Conservation (phyloP, 2,888 invertebrate genomes). For the Caenorhabditis panamensis region DNA sequence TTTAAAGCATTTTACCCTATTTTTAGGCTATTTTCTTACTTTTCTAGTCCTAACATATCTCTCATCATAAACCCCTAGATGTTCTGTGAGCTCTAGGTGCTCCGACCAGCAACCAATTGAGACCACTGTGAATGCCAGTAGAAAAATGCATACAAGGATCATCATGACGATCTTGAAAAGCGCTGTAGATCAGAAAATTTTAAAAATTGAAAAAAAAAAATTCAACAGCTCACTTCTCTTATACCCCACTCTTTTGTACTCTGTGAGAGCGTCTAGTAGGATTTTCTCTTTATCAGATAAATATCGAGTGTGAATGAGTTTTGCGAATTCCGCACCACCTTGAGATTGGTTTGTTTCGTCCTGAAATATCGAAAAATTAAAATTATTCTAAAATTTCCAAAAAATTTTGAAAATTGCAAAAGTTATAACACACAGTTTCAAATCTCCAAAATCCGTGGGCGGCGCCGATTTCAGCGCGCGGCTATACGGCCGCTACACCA, state of each 20-base stretch:
- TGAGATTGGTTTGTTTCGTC: slow-evolving; percentile 35
- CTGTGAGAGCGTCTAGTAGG: slow-evolving; percentile 40
- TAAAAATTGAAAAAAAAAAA: too few relatives aligned
- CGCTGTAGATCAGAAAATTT: slow-evolving; percentile 40
- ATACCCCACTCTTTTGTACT: slow-evolving; percentile 54
- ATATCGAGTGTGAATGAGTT: slow-evolving; percentile 43
- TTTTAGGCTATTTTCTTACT: too few relatives aligned
- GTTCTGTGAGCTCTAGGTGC: slow-evolving; percentile 53
- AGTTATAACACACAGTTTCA: too few relatives aligned
- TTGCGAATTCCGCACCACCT: slow-evolving; percentile 51
- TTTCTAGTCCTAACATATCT: slow-evolving; percentile 56
- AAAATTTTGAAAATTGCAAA: too few relatives aligned
- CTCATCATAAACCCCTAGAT: slow-evolving; percentile 58
- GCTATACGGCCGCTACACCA: not conserved
- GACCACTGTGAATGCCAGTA: slow-evolving; percentile 51
- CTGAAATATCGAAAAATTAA: slow-evolving; percentile 15
- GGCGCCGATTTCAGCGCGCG: not conserved
- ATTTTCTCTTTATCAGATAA: slow-evolving; percentile 55
- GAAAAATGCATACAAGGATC: slow-evolving; percentile 40
- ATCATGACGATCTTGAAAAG: slow-evolving; percentile 34
- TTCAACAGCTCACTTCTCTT: slow-evolving; percentile 44
- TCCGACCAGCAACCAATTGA: slow-evolving; percentile 61
- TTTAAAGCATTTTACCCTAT: too few relatives aligned
- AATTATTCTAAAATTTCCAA: not conserved
- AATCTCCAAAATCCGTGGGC: too few relatives aligned